These are phyloP conservation scores for Trematocara unimaculatum DNA, from an alignment of 2,113 vertebrate genomes.

Conservation along the genomic window DNA sequence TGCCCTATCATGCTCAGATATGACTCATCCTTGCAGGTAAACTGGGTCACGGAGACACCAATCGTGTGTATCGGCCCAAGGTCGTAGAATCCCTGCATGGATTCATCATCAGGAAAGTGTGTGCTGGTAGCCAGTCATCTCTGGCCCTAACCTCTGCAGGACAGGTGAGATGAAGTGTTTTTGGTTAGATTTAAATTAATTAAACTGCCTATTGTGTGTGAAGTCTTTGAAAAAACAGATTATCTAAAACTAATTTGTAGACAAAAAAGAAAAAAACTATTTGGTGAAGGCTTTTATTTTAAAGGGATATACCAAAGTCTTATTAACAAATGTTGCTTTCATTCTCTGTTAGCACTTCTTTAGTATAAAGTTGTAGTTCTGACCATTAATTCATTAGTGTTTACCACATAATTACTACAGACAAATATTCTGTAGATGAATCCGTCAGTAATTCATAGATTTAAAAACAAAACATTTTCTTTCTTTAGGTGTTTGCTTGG, in stretches of 20 bases:
- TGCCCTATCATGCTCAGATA: neutral
- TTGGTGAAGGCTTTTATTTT: neutral
- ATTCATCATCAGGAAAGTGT: conserved; percentile 78
- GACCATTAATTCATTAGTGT: neutral
- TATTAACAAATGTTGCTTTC: neutral
- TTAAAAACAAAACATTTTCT: neutral
- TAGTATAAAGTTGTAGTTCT: neutral
- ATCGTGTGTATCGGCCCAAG: conserved; percentile 78
- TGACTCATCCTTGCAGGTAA: conserved; percentile 65
- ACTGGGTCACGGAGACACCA: conserved; percentile 81
- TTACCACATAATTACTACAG: neutral
- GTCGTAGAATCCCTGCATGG: conserved; percentile 76
- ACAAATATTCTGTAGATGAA: neutral
- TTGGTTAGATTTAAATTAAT: neutral
- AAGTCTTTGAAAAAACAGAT: neutral
- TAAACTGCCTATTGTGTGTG: neutral
- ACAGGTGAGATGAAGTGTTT: conserved; percentile 63
- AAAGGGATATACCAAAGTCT: neutral
- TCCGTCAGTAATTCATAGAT: neutral
- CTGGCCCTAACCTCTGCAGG: conserved; percentile 78
- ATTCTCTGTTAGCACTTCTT: neutral
- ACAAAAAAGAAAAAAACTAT: neutral
- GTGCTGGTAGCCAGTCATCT: conserved; percentile 79
- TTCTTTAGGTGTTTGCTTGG: conserved; percentile 89
- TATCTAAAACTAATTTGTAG: neutral